Evolutionary conservation across 2,113 vertebrate genomes (phyloP), one percentile per base, ranked within the genome.

Genomic region (Galeopterus variegatus): DNA sequence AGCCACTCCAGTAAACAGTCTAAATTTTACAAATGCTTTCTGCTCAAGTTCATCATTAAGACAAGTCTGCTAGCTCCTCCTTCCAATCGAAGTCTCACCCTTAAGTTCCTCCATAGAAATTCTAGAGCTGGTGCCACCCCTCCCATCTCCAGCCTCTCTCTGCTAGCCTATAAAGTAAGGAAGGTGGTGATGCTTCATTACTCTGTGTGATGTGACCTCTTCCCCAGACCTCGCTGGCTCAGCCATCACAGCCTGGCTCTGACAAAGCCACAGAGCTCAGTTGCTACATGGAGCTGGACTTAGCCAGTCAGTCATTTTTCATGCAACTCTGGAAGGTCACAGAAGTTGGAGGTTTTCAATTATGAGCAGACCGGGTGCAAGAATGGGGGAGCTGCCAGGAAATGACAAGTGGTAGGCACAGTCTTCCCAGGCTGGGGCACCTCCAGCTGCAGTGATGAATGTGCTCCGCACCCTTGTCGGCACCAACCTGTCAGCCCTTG

Each of bases 401-500:
- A 93, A 90, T 95, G 93, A 96, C 96, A 95, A 96, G 96, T 19
- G 73, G 81, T 54, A 64, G 41, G 26, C 64, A 58, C 24, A 14
- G n/a, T 69, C 81, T 62, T 70, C 76, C 62, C 48, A 69, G 88
- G 93, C 85, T 54, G 41, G 28, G 90, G 54, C 95, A 79, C 23
- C 1, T 82, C 88, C 91, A 31, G 85, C 50, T 41, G 21, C 48
- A 36, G 64, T 96, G 88, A 98, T 75, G 64, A 88, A 96, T 91
- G 82, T 9, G 19, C 10, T 73, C 14, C 13, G 77, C 81, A 90
- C 91, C 36, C 70, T 8, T 10, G 33, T 75, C 83, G 70, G 36
- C 64, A 93, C 93, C 33, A 48, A 70, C 88, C 24, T 97, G 89
- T 93, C 97, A 96, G 97, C 33, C 70, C 48, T 91, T 95, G 91